Evolutionary conservation across 1,140 invertebrate genomes (phyloP).

Genomic region (Tachypleus tridentatus): DNA sequence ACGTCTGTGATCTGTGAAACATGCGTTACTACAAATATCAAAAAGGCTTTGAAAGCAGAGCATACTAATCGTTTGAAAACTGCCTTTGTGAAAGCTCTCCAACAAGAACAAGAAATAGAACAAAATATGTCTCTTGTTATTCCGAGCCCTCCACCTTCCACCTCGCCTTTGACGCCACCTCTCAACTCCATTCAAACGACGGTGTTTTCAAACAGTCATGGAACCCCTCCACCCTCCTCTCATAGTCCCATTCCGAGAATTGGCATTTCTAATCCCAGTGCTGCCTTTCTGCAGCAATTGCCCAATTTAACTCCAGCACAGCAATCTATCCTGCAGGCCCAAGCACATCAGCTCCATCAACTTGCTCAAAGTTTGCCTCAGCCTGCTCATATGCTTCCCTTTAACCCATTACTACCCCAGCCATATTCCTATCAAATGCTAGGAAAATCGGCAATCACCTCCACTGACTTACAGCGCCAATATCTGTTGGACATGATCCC

Average conservation of each 20-base stretch:
- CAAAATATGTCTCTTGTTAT: slow-evolving; percentile 61
- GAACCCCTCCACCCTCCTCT: slow-evolving; percentile 22
- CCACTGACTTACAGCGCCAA: slow-evolving; percentile 74
- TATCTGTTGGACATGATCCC: slow-evolving; percentile 95
- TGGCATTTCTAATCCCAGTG: too few species aligned
- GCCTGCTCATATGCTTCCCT: slow-evolving; percentile 23
- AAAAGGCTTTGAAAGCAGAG: slow-evolving; percentile 92
- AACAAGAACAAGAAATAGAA: slow-evolving; percentile 98
- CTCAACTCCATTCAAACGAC: slow-evolving; percentile 24
- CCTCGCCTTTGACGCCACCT: slow-evolving; percentile 16
- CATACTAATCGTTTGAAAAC: slow-evolving; percentile 95
- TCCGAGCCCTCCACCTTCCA: slow-evolving; percentile 19
- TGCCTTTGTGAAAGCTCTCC: slow-evolving; percentile 91
- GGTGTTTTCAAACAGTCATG: slow-evolving; percentile 23
- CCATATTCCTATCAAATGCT: slow-evolving; percentile 23
- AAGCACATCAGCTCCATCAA: slow-evolving; percentile 32
- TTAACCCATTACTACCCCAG: slow-evolving; percentile 18
- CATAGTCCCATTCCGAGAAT: slow-evolving; percentile 12
- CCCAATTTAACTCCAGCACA: slow-evolving; percentile 23
- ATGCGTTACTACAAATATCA: slow-evolving; percentile 96
- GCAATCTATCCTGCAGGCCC: slow-evolving; percentile 32
- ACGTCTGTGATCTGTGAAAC: slow-evolving; percentile 83
- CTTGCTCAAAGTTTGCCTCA: slow-evolving; percentile 25
- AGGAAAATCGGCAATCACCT: slow-evolving; percentile 17
- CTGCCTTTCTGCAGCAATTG: slow-evolving; percentile 29